Conservation (phyloP, 2,113 vertebrate species). For the Poeciliopsis turrubarensis region DNA sequence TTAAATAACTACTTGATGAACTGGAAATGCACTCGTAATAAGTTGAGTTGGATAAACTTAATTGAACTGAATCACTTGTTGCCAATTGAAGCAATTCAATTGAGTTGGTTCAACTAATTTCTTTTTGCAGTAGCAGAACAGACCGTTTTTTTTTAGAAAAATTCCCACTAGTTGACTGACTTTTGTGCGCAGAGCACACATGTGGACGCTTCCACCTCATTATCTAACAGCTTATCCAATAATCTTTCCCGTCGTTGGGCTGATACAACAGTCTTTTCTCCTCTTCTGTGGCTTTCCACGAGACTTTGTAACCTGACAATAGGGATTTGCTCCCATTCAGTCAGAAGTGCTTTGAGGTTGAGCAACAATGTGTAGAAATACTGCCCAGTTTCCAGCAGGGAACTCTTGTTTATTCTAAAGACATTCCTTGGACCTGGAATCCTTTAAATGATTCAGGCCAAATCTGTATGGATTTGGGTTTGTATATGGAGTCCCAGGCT, state of each 20-base stretch:
- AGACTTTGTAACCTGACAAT: constrained; percentile 17
- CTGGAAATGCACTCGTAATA: not conserved
- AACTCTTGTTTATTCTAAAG: not conserved
- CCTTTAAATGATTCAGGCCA: not conserved
- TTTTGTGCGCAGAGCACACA: not conserved
- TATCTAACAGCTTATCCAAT: not conserved
- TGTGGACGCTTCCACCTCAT: not conserved
- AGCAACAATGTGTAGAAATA: constrained; percentile 19
- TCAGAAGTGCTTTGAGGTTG: constrained; percentile 25
- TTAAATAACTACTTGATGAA: not conserved
- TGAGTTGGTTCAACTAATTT: too few relatives aligned
- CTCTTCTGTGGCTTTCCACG: not conserved
- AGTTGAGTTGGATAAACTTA: too few relatives aligned
- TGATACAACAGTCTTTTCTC: not conserved
- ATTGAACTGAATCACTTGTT: too few relatives aligned
- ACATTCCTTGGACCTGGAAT: not conserved
- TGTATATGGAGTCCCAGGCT: not conserved
- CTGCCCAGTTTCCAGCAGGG: not conserved
- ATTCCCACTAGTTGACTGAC: not conserved
- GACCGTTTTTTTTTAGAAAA: not conserved
- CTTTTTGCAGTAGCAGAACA: too few relatives aligned
- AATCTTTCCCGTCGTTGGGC: not conserved
- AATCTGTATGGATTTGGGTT: not conserved
- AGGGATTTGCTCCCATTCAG: constrained; percentile 42
- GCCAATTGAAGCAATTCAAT: too few relatives aligned